Conservation (phyloP, 2,797 vertebrate genomes). For the Octomys mimax region DNA sequence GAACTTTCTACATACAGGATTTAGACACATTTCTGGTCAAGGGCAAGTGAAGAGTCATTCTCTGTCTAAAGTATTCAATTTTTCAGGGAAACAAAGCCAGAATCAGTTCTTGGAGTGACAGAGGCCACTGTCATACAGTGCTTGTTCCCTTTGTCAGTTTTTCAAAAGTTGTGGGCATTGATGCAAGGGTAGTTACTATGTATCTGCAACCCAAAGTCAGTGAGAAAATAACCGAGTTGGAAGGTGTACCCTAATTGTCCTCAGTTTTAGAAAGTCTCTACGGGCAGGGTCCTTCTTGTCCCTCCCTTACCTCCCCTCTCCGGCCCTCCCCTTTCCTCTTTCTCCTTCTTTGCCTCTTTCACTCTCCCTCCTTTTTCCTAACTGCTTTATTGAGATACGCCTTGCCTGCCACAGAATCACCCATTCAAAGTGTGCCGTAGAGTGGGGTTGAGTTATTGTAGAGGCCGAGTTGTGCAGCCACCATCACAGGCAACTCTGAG, state of each 20-base stretch:
- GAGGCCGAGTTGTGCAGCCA: background rate
- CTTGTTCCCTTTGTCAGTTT: background rate
- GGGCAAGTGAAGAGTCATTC: background rate
- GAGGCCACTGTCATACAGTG: background rate
- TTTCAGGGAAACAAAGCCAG: background rate
- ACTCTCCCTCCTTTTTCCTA: background rate
- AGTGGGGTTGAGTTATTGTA: background rate
- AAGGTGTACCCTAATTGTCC: background rate
- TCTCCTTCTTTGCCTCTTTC: no score
- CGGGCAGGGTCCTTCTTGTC: background rate
- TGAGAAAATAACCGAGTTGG: background rate
- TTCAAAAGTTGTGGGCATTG: background rate
- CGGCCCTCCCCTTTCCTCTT: no score
- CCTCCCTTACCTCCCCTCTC: background rate
- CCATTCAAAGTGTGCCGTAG: background rate
- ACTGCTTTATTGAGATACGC: background rate
- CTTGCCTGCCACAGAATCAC: background rate
- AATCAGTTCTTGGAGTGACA: background rate
- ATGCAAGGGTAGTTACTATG: background rate
- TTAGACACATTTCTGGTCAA: background rate
- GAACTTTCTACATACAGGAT: background rate
- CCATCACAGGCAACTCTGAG: background rate
- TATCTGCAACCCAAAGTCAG: fast-evolving
- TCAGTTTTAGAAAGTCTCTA: background rate
- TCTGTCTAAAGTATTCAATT: background rate